phyloP scores from a whole-genome alignment of 2,797 vertebrate genomes.

The Brachyrhaphis roseni region DNA sequence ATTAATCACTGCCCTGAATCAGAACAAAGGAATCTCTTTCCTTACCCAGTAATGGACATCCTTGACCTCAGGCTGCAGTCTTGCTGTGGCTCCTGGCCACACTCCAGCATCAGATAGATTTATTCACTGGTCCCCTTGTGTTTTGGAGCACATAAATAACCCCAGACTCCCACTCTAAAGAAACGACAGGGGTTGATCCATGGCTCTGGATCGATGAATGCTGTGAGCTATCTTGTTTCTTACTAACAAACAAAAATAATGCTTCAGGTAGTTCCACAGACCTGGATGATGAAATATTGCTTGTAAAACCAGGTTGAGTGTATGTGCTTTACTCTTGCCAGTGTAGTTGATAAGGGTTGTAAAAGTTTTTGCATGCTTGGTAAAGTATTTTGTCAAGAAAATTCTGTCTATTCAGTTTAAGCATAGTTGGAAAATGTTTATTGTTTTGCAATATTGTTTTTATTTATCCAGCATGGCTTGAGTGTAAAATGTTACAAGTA shows the following conservation, averaged over 20 bases:
- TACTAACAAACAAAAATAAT: constrained; percentile 44
- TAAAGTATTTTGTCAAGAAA: background rate
- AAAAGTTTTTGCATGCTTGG: background rate
- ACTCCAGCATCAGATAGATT: constrained; percentile 65
- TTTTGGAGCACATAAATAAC: constrained; percentile 67
- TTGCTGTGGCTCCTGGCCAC: constrained; percentile 55
- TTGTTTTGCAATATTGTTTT: background rate
- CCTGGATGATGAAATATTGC: constrained; percentile 29
- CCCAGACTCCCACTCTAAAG: constrained; percentile 38
- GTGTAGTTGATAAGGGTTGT: background rate
- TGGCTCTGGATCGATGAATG: constrained; percentile 49
- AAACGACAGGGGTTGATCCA: constrained; percentile 64
- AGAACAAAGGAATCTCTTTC: constrained; percentile 58
- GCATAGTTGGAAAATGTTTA: background rate
- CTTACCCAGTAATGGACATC: constrained; percentile 62
- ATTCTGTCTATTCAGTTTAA: background rate
- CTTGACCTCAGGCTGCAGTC: constrained; percentile 64
- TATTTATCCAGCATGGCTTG: background rate
- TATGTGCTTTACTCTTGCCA: background rate
- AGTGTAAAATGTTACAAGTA: background rate
- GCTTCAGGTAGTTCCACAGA: constrained; percentile 25
- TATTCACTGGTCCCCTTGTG: constrained; percentile 57
- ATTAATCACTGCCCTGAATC: constrained; percentile 66
- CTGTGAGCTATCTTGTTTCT: constrained; percentile 53
- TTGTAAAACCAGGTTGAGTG: constrained; percentile 21